Base-by-base conservation (phyloP, 2,113 vertebrate species). In the Tor tambroides region DNA sequence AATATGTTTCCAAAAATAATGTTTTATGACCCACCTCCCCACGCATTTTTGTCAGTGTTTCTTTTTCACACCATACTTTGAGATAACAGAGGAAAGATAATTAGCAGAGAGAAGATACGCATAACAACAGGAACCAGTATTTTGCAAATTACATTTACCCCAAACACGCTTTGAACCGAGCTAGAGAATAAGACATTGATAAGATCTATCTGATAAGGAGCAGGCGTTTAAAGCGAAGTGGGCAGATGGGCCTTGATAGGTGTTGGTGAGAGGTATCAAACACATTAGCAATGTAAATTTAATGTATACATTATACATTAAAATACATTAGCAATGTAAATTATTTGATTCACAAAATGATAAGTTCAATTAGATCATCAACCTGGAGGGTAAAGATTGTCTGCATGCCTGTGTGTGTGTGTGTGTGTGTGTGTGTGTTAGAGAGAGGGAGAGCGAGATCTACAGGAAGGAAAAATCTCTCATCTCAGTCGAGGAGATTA, bases 331-430 rank as follows among this genome's bases (percentile, higher is more conserved):
- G n/a, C n/a, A n/a, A n/a, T n/a, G n/a, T n/a, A n/a, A n/a, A n/a
- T n/a, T n/a, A 67, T 89, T 71, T 80, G 76, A 86, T 87, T 83
- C 46, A 71, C 17, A 63, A 78, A 35, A 72, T 80, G 75, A 87
- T 86, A 87, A 80, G 17, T 15, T 71, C 15, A 87, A 14, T 76
- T 81, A 61, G 46, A 63, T 65, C 7, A 2, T 30, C 46, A 12
- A 14, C 28, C 28, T 83, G 28, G 8, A 56, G 46, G 38, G 41
- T 4, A 43, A 69, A 84, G 9, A 38, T 8, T 46, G 17, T 77
- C 12, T 46, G 49, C 56, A 26, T n/a, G 3, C 81, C 21, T 80
- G 23, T 74, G 56, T 56, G 54, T 51, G 14, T 5, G 49, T 56
- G 19, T 56, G 51, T 54, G 17, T 49, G 46, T 49, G 46, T 46